Percentiles rank a stretch among this genome's conserved stretches.
phyloP scores from a whole-genome alignment of 2,797 vertebrate species.

The Steatocranus sp. region DNA sequence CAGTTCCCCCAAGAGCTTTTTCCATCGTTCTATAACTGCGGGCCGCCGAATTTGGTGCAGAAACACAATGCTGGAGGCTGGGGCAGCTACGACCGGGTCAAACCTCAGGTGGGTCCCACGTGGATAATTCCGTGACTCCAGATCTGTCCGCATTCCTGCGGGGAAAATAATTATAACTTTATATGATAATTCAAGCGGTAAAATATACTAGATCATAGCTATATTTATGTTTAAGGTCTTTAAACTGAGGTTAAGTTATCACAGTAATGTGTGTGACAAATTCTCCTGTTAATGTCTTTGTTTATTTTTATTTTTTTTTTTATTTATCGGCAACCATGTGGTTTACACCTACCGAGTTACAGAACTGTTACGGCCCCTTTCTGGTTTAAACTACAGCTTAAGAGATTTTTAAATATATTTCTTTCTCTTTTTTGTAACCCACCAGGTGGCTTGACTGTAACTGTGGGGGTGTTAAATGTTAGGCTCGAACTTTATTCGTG shows the following conservation, averaged over 20 bases:
- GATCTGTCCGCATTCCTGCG: background rate
- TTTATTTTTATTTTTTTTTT: background rate
- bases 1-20: constrained; percentile 67
- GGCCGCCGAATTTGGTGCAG: constrained; percentile 26
- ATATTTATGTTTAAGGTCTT: background rate
- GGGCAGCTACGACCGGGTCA: constrained; percentile 51
- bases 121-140: background rate
- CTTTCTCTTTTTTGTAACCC: background rate
- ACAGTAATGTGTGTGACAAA: background rate
- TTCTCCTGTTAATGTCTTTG: background rate
- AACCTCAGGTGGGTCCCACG: constrained; percentile 15
- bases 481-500: background rate
- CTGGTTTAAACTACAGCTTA: background rate
- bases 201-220: background rate
- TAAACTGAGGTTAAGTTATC: background rate
- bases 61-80: constrained; percentile 28
- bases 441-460: background rate
- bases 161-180: background rate
- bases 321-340: background rate
- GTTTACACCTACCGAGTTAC: background rate
- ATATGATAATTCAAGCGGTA: too few relatives aligned
- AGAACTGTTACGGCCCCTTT: background rate
- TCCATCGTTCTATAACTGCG: constrained; percentile 56
- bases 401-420: background rate
- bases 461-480: background rate